Base-by-base conservation (phyloP, 2,888 invertebrate species). In the Marronus borbonicus region DNA sequence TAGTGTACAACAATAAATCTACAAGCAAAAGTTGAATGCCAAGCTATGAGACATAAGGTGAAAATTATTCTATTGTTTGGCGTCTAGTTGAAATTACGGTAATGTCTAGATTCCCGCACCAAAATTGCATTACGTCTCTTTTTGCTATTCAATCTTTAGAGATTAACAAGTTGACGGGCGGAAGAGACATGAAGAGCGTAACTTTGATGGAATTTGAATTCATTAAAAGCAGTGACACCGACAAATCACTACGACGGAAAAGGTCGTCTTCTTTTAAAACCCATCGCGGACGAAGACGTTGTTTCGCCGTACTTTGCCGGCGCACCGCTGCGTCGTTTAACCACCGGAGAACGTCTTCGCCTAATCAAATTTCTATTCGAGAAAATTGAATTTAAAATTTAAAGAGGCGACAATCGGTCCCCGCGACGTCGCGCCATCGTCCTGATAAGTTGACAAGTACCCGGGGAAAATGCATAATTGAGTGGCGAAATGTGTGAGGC, bases 331-430 rank as follows among this genome's bases (percentile, higher is more conserved):
- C 36, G 20, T 36, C 72, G 58, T 20, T 44, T 60, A 60, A 74
- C 39, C 72, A 36, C 72, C 24, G 72, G 28, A 60, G 60, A 49
- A 60, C 39, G 39, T 58, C 72, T 74, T 44, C 60, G 20, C 17
- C 72, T 87, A 87, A 87, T 87, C 86, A 86, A 86, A 87, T 87
- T 87, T 86, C 86, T 85, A 86, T 85, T 84, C 83, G 83, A 4
- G 83, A 82, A 88, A 88, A 88, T 88, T 88, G 88, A 88, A 88
- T 88, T 87, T 87, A 87, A 88, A 88, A 88, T 88, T 88, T 86
- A 74, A 74, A 74, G 60, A 74, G 72, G 39, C 60, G 72, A 74
- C 72, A 74, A 74, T 74, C 72, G 60, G 44, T 12, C 55, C 58
- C n/a, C 17, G 24, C 70, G 36, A 36, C 60, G 60, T 44, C 72